A percentile compares a stretch with the other conserved stretches of the same genome.
phyloP scores from a whole-genome alignment of 1,140 invertebrate genomes.

The Zelostemma sp. region DNA sequence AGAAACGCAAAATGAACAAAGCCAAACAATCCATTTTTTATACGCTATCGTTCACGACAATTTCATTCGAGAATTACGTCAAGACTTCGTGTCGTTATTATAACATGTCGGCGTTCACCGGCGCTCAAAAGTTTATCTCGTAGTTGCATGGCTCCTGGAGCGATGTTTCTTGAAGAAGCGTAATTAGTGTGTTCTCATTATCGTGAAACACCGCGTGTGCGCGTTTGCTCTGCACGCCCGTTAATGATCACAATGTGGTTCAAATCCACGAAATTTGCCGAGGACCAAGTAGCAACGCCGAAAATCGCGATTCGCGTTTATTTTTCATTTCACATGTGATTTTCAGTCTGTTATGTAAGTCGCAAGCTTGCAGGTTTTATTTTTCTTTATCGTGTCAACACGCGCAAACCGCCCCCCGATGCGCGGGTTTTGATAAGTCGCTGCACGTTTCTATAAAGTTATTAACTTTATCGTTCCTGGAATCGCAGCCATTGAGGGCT shows the following conservation, averaged over 20 bases:
- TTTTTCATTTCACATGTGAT: conserved; percentile 53
- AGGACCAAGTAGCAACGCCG: conserved; percentile 12
- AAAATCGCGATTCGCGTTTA: conserved; percentile 4
- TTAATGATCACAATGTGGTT: conserved; percentile 49
- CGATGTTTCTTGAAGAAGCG: conserved; percentile 33
- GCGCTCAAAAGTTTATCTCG: conserved; percentile 45
- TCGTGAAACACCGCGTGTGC: conserved; percentile 30
- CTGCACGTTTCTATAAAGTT: conserved; percentile 61
- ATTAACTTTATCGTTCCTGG: conserved; percentile 58
- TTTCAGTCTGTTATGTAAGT: conserved; percentile 24
- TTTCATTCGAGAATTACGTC: conserved; percentile 45
- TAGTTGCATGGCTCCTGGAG: conserved; percentile 24
- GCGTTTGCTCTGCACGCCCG: conserved; percentile 20
- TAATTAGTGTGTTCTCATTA: conserved; percentile 48
- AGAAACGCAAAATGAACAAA: neutral
- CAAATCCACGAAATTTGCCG: conserved; percentile 7
- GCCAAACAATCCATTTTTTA: neutral
- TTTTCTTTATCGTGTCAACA: conserved; percentile 60
- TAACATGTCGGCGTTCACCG: conserved; percentile 46
- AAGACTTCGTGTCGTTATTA: conserved; percentile 41
- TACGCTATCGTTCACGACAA: conserved; percentile 39
- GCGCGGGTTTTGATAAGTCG: conserved; percentile 56
- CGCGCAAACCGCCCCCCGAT: conserved; percentile 47
- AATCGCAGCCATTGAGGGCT: conserved; percentile 24
- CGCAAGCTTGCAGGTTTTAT: conserved; percentile 56